Conservation (phyloP, 1,140 invertebrate genomes). For the Bombus confusus region DNA sequence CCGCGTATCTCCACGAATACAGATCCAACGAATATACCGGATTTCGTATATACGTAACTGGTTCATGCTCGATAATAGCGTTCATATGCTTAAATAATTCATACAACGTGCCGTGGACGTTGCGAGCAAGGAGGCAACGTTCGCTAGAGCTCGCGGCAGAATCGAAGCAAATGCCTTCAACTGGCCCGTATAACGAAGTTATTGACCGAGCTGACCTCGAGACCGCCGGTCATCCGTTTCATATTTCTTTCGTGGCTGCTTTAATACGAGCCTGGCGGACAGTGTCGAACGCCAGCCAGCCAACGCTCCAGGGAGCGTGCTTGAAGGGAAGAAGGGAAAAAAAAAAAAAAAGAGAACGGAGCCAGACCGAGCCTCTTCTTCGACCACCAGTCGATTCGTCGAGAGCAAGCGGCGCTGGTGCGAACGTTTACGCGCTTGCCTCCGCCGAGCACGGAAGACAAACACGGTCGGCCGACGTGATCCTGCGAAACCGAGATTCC, state of each 20-base stretch:
- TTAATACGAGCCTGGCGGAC: not conserved
- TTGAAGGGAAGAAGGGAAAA: not conserved
- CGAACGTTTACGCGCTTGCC: not conserved
- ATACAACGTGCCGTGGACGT: not conserved
- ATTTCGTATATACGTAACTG: slow-evolving; percentile 3
- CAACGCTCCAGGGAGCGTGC: not conserved
- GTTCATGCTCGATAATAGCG: slow-evolving; percentile 7
- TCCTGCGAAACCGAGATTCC: not conserved
- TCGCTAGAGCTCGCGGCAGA: slow-evolving; percentile 9
- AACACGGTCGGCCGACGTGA: no score
- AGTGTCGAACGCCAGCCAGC: not conserved
- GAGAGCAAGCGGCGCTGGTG: not conserved
- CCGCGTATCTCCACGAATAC: not conserved
- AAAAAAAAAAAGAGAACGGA: not conserved
- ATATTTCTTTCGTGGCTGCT: slow-evolving; percentile 44
- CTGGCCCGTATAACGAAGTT: slow-evolving; percentile 55
- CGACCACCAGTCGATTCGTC: not conserved
- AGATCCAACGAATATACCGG: not conserved
- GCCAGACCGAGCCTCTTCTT: not conserved
- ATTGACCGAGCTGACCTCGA: slow-evolving; percentile 51
- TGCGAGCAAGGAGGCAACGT: not conserved
- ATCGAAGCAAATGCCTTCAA: slow-evolving; percentile 48
- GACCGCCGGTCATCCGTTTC: slow-evolving; percentile 48
- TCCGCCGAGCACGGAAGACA: not conserved
- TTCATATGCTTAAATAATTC: slow-evolving; percentile 37